A percentile compares a stretch with the other conserved stretches of the same genome.
These are phyloP conservation scores for Chrysolina americana DNA, from an alignment of 2,888 invertebrate species.

Conservation along the genomic window DNA sequence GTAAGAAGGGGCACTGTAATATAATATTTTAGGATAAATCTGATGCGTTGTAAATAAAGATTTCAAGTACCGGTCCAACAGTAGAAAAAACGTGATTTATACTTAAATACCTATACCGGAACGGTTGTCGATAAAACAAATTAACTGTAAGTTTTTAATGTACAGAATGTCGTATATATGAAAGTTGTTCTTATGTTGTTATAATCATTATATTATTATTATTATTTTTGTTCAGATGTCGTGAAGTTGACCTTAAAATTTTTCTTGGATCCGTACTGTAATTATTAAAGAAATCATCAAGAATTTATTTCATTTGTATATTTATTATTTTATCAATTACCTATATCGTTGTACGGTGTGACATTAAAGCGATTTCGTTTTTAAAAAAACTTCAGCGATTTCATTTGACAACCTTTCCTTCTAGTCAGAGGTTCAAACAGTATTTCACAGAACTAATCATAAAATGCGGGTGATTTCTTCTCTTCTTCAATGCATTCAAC, in stretches of 20 bases:
- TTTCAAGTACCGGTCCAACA: constrained; percentile 54
- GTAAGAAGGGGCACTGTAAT: constrained; percentile 63
- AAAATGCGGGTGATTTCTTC: constrained; percentile 7
- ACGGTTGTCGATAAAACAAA: constrained; percentile 66
- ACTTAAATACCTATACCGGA: constrained; percentile 63
- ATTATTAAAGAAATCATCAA: constrained; percentile 43
- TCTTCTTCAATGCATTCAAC: background rate
- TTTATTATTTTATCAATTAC: constrained; percentile 68
- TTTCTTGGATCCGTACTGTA: constrained; percentile 61
- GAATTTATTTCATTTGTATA: constrained; percentile 65
- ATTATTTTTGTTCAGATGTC: constrained; percentile 63
- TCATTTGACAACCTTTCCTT: constrained; percentile 32
- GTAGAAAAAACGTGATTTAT: constrained; percentile 62
- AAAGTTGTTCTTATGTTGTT: constrained; percentile 65
- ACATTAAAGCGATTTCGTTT: constrained; percentile 57
- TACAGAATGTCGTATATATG: constrained; percentile 67
- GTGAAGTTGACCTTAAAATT: constrained; percentile 62
- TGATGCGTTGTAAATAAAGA: constrained; percentile 61
- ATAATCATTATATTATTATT: constrained; percentile 53
- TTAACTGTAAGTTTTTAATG: constrained; percentile 67
- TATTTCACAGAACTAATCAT: background rate
- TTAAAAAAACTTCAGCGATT: constrained; percentile 37
- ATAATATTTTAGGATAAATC: constrained; percentile 61
- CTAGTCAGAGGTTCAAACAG: background rate
- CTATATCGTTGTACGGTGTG: constrained; percentile 70